Conservation (phyloP, 53 echinoderm and acorn worm species). For the Patiria pectinifera region DNA sequence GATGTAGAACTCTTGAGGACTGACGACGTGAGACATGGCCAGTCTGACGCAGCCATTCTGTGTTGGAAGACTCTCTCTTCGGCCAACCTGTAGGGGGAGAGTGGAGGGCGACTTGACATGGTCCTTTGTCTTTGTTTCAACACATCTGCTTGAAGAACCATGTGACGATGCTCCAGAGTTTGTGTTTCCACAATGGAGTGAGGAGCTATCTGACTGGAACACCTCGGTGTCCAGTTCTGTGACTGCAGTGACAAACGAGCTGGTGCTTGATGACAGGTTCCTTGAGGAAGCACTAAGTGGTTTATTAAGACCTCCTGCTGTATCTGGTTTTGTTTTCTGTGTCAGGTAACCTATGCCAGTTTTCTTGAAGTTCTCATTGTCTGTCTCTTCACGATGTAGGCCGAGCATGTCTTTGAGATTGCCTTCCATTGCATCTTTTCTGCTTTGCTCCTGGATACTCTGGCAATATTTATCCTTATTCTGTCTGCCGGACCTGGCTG, state of each 20-base stretch:
- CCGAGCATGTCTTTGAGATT: not conserved
- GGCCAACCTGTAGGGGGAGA: not conserved
- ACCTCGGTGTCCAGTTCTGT: slow-evolving; percentile 17
- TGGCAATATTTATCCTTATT: not conserved
- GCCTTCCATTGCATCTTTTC: not conserved
- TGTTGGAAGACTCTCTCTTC: slow-evolving; percentile 28
- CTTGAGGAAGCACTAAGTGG: slow-evolving; percentile 31
- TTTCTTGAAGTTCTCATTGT: not conserved
- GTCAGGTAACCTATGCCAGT: not conserved
- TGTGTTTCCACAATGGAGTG: not conserved
- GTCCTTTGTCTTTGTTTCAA: not conserved
- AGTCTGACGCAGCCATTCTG: slow-evolving; percentile 58
- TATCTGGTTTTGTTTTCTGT: not conserved
- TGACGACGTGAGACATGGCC: slow-evolving; percentile 85
- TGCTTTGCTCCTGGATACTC: slow-evolving; percentile 7
- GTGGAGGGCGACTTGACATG: not conserved
- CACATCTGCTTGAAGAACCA: not conserved
- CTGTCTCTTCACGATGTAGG: not conserved
- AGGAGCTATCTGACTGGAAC: not conserved
- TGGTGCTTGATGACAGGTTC: slow-evolving; percentile 44
- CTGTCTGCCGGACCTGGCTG: not conserved
- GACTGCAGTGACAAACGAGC: slow-evolving; percentile 40
- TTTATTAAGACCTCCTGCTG: slow-evolving; percentile 19
- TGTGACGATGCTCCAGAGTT: not conserved
- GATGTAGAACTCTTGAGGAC: slow-evolving; percentile 86